Evolutionary conservation across 2,797 vertebrate species (phyloP).

Genomic region (Atherinosoma microstoma): DNA sequence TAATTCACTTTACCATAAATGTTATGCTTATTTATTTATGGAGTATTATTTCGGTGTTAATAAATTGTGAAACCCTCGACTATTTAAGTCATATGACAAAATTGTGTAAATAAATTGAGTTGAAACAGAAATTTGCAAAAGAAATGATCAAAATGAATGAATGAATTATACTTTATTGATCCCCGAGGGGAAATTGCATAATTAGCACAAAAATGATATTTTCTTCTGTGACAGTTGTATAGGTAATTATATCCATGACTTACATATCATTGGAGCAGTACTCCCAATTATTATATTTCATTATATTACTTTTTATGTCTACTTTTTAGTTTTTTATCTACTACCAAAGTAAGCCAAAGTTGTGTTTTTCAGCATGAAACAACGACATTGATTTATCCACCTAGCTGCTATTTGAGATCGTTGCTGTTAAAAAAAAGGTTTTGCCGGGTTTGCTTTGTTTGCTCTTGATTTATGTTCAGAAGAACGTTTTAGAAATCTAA

Average conservation of each 20-base stretch:
- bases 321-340: not conserved
- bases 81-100: too few relatives aligned
- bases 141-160: not conserved
- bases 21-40: too few relatives aligned
- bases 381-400: not conserved
- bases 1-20: not conserved
- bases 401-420: not conserved
- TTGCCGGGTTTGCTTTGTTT: not conserved
- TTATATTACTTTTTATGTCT: not conserved
- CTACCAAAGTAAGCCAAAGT: not conserved
- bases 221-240: not conserved
- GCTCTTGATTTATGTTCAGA: not conserved
- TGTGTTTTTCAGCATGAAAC: not conserved
- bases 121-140: not conserved
- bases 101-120: too few relatives aligned
- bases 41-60: too few relatives aligned
- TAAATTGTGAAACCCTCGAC: too few relatives aligned
- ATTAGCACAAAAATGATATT: not conserved
- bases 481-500: not conserved
- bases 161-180: too few relatives aligned
- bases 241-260: not conserved
- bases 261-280: not conserved
- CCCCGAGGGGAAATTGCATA: too few relatives aligned
- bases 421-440: not conserved
- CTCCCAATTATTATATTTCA: not conserved